Evolutionary conservation across 2,113 vertebrate genomes (phyloP).

Genomic region (Carassius gibelio): DNA sequence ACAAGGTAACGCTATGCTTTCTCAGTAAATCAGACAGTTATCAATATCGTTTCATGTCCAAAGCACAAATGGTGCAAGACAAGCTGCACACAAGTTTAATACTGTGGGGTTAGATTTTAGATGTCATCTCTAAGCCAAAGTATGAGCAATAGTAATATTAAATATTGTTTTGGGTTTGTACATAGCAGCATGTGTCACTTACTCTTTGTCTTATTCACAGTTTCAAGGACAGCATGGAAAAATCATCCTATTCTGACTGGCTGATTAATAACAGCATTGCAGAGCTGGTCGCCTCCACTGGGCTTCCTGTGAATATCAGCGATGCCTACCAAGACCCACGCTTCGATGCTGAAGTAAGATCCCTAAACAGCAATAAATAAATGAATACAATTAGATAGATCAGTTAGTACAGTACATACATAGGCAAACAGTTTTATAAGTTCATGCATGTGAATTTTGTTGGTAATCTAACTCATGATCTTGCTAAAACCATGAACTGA

Average conservation of each 20-base stretch:
- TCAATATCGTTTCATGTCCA: background rate
- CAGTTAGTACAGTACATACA: background rate
- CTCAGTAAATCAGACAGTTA: background rate
- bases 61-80: background rate
- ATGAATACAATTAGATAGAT: background rate
- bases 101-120: background rate
- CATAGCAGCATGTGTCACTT: conserved; percentile 5
- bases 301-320: conserved; percentile 96
- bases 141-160: background rate
- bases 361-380: background rate
- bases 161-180: background rate
- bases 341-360: conserved; percentile 92
- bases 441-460: background rate
- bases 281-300: conserved; percentile 95
- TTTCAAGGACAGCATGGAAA: conserved; percentile 95
- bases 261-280: conserved; percentile 97
- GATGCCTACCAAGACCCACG: conserved; percentile 97
- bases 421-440: background rate
- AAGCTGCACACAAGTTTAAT: background rate
- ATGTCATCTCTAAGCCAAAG: background rate
- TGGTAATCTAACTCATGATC: background rate
- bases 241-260: conserved; percentile 96
- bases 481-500: background rate
- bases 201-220: conserved; percentile 68
- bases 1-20: background rate